Evolutionary conservation across 2,113 vertebrate species (phyloP).

Genomic region (Pandion haliaetus): DNA sequence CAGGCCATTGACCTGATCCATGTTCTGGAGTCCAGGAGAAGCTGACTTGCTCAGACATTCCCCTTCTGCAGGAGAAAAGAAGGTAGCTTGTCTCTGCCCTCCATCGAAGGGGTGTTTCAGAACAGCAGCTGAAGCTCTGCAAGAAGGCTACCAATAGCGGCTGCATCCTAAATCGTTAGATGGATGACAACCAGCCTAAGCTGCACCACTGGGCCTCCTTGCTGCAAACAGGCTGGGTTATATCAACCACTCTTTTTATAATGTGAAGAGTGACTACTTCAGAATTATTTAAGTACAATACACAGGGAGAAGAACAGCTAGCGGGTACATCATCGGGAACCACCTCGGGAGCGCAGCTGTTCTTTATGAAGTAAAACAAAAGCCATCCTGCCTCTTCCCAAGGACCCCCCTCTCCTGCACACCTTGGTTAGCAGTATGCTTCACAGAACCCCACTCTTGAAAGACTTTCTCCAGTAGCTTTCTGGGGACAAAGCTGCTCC

Average conservation of each 20-base stretch:
- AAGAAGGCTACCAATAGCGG: background rate
- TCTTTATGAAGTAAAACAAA: background rate
- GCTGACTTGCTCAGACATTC: background rate
- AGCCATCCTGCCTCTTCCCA: background rate
- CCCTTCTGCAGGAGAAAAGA: background rate
- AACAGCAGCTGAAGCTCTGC: background rate
- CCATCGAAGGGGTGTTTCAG: background rate
- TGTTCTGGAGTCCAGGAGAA: rapidly evolving
- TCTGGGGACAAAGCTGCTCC: background rate
- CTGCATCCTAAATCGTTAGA: rapidly evolving
- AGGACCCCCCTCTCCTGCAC: background rate
- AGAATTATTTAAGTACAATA: rapidly evolving
- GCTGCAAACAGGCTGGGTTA: background rate
- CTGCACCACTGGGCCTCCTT: background rate
- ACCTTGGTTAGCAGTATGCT: rapidly evolving
- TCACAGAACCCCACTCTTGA: background rate
- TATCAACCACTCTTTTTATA: rapidly evolving
- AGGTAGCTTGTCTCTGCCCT: background rate
- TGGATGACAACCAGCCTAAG: rapidly evolving
- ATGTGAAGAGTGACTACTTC: rapidly evolving
- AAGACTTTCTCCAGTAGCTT: background rate
- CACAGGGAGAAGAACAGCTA: background rate
- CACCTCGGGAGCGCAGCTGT: background rate
- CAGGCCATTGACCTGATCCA: rapidly evolving
- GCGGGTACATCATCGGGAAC: rapidly evolving